Base-by-base conservation (phyloP, 2,113 vertebrate genomes). In the Anseranas semipalmata region DNA sequence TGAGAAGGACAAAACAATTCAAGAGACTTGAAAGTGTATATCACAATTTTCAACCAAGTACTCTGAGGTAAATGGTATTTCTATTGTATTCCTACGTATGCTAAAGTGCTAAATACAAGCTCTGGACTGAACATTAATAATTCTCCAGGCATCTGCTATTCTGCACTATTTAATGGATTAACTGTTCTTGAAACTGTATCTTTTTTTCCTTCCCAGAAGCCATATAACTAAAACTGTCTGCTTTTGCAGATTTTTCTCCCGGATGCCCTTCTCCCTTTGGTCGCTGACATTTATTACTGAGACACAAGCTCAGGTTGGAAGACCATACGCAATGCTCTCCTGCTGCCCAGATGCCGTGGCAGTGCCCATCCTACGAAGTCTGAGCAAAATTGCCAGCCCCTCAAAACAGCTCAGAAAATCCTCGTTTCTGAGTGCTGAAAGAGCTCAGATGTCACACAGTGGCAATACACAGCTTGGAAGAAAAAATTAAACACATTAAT, bases 261-360 rank as follows among this genome's bases (percentile, higher is more conserved):
- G 50, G 41, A 60, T 30, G 9, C 15, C 25, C n/a, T 55, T 84
- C 33, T 84, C 16, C 15, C 15, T 55, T 82, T 74, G 41, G 22
- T n/a, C 39, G 7, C 28, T 46, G 63, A 41, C 20, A 48, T 15
- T 30, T 56, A 52, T 41, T 48, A 46, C 18, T 13, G 12, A 15
- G 78, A 37, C n/a, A 80, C 16, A 63, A 90, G 74, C 3, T 1
- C 35, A 60, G 10, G 27, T 7, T 82, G 56, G n/a, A 71, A 76
- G 56, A 59, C 2, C 22, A 50, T 22, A 22, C 1, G 16, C 0
- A 0, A 24, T 32, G 43, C 14, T 43, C 35, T 80, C 50, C 35
- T 77, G 37, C 53, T 32, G 62, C 15, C 9, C 13, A 55, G 28
- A 72, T 14, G 21, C 7, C 53, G 45, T 2, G 14, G 20, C 55